Evolutionary conservation across 2,113 vertebrate species (phyloP), one percentile per base, ranked within the genome.

Genomic region (Engraulis encrasicolus): DNA sequence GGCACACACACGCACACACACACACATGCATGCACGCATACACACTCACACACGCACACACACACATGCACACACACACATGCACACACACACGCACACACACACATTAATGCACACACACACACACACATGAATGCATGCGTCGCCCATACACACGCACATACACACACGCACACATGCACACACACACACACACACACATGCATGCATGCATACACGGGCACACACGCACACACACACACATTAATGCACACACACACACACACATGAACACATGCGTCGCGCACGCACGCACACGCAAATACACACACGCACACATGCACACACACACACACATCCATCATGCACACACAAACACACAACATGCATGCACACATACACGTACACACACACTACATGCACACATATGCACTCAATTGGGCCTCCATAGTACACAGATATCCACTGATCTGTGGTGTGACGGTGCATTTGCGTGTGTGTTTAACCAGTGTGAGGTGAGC

Each of bases 161-260:
- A 58, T 4, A n/a, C 27, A 66, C 31, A 23, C n/a, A n/a, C n/a
- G n/a, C 9, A 11, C 23, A 12, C 9, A 66, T 66, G n/a, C 50
- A 54, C 50, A 54, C 50, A 54, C 50, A 54, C 6, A 54, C 50
- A 54, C 50, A 54, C 50, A 54, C 50, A 54, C 5, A 19, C 27
- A 61, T 61, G 54, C 20, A 23, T n/a, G n/a, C n/a, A n/a, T n/a
- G n/a, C n/a, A n/a, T n/a, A n/a, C n/a, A n/a, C n/a, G n/a, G n/a
- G n/a, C n/a, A n/a, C n/a, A n/a, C n/a, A n/a, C 54, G 23, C 54
- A 58, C 54, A 58, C 52, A n/a, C 52, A 58, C 52, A 58, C 52
- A 58, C 52, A 58, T 20, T 20, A 17, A 54, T 19, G 5, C 11
- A 18, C 52, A 54, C 52, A 54, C 50, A 52, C 9, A 58, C 54